These are phyloP conservation scores for Seira ritae DNA, from an alignment of 2,888 invertebrate species.

Conservation along the genomic window DNA sequence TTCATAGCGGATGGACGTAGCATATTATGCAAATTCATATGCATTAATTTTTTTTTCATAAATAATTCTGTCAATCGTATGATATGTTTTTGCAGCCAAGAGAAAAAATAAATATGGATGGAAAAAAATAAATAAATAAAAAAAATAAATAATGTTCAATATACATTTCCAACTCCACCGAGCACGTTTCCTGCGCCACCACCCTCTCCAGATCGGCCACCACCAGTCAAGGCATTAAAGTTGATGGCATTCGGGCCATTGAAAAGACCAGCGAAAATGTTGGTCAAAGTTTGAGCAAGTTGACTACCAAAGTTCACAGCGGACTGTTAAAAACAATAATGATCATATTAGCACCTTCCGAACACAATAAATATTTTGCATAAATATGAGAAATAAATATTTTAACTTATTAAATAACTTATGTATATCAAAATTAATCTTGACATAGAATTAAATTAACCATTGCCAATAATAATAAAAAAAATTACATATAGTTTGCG, in stretches of 20 bases:
- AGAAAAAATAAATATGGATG: slow-evolving; percentile 17
- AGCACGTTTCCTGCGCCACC: slow-evolving; percentile 68
- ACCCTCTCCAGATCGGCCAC: slow-evolving; percentile 59
- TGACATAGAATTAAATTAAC: slow-evolving; percentile 22
- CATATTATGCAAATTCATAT: neutral
- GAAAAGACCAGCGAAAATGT: slow-evolving; percentile 73
- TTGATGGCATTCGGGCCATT: slow-evolving; percentile 71
- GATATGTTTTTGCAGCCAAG: slow-evolving; percentile 28
- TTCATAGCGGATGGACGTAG: slow-evolving; percentile 31
- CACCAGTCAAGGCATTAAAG: slow-evolving; percentile 68
- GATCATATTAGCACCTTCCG: slow-evolving; percentile 12
- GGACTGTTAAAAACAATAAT: slow-evolving; percentile 67
- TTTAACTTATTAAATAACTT: slow-evolving; percentile 37
- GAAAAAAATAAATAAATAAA: slow-evolving; percentile 33
- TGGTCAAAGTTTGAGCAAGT: slow-evolving; percentile 72
- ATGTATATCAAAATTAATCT: neutral
- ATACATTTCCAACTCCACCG: slow-evolving; percentile 74
- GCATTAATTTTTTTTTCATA: too few relatives aligned
- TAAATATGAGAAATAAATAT: slow-evolving; percentile 47
- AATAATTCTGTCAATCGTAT: too few relatives aligned
- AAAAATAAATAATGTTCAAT: slow-evolving; percentile 50
- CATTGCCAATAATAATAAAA: slow-evolving; percentile 40
- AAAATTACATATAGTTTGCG: neutral
- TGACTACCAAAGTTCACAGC: slow-evolving; percentile 73
- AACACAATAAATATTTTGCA: neutral